Percentiles rank a stretch among this genome's conserved stretches.
Evolutionary conservation across 2,113 vertebrate species (phyloP).

Genomic region (Elephas maximus): DNA sequence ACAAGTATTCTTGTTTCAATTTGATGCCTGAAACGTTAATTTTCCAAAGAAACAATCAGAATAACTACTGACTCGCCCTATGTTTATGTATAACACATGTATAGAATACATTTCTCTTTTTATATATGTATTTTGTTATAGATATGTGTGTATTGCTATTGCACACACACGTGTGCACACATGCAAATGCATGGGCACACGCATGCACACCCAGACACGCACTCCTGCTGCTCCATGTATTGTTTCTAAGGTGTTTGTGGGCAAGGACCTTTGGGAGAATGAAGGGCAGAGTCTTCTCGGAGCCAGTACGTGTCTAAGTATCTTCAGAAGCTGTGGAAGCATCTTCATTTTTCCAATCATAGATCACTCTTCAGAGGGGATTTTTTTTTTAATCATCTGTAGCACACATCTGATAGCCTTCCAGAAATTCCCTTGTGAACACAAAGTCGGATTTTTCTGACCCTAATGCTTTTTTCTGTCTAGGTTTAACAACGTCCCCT

Average conservation of each 20-base stretch:
- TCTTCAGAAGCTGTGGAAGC: conserved; percentile 57
- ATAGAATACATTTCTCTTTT: not conserved
- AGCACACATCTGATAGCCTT: not conserved
- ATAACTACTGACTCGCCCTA: not conserved
- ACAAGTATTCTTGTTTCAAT: conserved; percentile 62
- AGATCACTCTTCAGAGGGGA: conserved; percentile 23
- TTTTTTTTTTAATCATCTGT: conserved; percentile 46
- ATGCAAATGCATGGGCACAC: not conserved
- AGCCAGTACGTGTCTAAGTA: not conserved
- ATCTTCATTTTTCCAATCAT: not conserved
- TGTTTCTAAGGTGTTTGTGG: not conserved
- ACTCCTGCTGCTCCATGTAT: not conserved
- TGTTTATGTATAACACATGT: not conserved
- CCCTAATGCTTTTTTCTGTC: not conserved
- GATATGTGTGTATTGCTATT: not conserved
- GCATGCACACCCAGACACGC: not conserved
- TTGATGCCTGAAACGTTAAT: conserved; percentile 59
- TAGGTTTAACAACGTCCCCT: conserved; percentile 65
- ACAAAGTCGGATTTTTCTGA: conserved; percentile 37
- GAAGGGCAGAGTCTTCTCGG: not conserved
- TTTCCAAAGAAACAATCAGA: conserved; percentile 46
- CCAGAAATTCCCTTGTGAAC: conserved; percentile 43
- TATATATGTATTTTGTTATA: not conserved
- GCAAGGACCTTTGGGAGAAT: conserved; percentile 27
- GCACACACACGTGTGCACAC: not conserved